Evolutionary conservation across 2,113 vertebrate genomes (phyloP), one percentile per base, ranked within the genome.

Genomic region (Phalacrocorax brasilianus): DNA sequence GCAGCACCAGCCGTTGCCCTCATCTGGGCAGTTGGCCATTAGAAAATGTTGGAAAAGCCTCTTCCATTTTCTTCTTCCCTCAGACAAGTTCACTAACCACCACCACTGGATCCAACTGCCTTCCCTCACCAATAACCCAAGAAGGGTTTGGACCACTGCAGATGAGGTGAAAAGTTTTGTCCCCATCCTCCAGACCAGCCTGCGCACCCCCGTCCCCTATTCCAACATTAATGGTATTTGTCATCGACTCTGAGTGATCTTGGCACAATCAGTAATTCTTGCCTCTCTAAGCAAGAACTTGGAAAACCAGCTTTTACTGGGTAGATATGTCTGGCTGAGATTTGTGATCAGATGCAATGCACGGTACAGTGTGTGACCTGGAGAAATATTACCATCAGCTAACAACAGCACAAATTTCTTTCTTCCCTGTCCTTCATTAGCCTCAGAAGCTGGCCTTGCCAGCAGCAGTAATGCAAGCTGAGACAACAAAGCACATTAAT

Each of bases 401-500:
- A 95, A 85, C 66, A 87, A 24, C 84, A 91, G 92, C 84, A 91
- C 77, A 71, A 17, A 91, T 93, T 95, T 95, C 89, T 95, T 95
- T 85, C 86, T 58, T 93, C 89, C 44, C 68, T 73, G 88, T 92
- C 94, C 95, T 96, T 97, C 94, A 91, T 92, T 89, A 95, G 94
- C 94, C 94, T 96, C 89, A 50, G 90, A 96, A 94, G 89, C 73
- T 11, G 22, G 95, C 95, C 93, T 94, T 97, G 97, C 93, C 95
- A 97, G 84, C 59, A 94, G 87, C 91, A 79, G 84, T 85, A 96
- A 90, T 40, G 52, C 95, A 92, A 95, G 76, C 73, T 63, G 78
- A 93, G 83, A 93, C 95, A 96, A 93, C 91, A 94, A 94, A 95
- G 91, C 84, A 83, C 84, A 85, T 92, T 95, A 97, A 97, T 88